Base-by-base conservation (phyloP, 2,888 invertebrate species). In the Cantharis nigra region DNA sequence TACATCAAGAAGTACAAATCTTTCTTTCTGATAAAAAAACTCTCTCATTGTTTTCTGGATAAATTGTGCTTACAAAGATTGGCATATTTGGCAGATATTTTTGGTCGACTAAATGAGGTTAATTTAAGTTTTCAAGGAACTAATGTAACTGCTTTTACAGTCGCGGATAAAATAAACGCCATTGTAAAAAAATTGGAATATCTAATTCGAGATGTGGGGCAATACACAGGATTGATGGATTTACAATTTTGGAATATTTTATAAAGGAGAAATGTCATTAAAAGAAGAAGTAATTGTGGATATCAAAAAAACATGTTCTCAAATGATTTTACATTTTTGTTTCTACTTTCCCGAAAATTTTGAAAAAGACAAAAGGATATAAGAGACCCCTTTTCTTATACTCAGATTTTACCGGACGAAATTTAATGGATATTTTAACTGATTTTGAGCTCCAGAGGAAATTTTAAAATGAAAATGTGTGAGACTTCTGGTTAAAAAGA, bases 1-100 rank as follows among this genome's bases (percentile, higher is more conserved):
- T 83, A 78, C 81, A 79, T 73, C 74, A 81, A 63, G 81, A 83
- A 79, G 76, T 83, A 65, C 69, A 79, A 77, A 80, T 81, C 79
- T 83, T 82, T 82, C 78, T 83, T 77, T 76, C 79, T 77, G 79
- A 81, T 76, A 72, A 72, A 75, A 81, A 81, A 76, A 79, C 72
- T 79, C 67, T 77, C 78, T 74, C 72, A 63, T n/a, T 63, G 14
- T 62, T 77, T 77, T 26, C 2, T 16, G 16, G 14, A 14, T 63
- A 2, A 13, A 14, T 16, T 13, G 13, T n/a, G 14, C 1, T n/a
- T 63, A 3, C 1, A 7, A 9, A 63, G 16, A 14, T 7, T 63
- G 11, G 63, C 63, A 26, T 26, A 3, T 26, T 26, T 3, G 26
- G 26, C 26, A 26, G 26, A 26, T 26, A 26, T 26, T 16, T 63